These are phyloP conservation scores for Haliclona indistincta DNA, from an alignment of 37 sponge, comb jelly and placozoan species.

Conservation along the genomic window DNA sequence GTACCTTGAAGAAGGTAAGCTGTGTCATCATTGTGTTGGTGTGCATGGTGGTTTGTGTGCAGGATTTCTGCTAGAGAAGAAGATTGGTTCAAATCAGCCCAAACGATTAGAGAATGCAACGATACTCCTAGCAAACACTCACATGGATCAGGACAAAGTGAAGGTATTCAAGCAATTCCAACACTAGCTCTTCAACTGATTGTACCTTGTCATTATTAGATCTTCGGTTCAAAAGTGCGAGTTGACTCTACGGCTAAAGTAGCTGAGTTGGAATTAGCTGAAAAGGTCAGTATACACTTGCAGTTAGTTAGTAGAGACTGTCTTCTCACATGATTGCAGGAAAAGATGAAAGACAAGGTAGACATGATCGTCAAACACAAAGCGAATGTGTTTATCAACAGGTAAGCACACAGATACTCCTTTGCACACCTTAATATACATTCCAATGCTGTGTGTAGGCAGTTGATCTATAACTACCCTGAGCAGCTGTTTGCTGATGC, in stretches of 20 bases:
- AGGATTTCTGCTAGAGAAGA: slow-evolving; percentile 98
- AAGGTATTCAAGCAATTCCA: slow-evolving; percentile 56
- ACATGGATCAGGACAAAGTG: slow-evolving; percentile 99
- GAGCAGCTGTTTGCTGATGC: slow-evolving; percentile 99
- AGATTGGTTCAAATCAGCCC: slow-evolving; percentile 96
- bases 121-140: slow-evolving; percentile 96
- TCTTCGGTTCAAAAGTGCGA: slow-evolving; percentile 88
- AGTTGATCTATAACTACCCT: slow-evolving; percentile 99
- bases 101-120: slow-evolving; percentile 92
- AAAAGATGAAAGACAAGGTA: slow-evolving; percentile 99
- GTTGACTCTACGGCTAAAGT: slow-evolving; percentile 96
- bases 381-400: slow-evolving; percentile 96
- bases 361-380: slow-evolving; percentile 92
- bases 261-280: slow-evolving; percentile 93
- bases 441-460: slow-evolving; percentile 49
- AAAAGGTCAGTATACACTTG: slow-evolving; percentile 58
- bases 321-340: slow-evolving; percentile 42
- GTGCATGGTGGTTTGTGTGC: neutral
- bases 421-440: neutral
- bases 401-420: slow-evolving; percentile 23
- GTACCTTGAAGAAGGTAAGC: slow-evolving; percentile 96
- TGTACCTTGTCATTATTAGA: slow-evolving; percentile 1
- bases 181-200: neutral
- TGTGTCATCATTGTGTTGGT: neutral
- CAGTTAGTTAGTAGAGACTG: neutral